Conservation (phyloP, 2,113 vertebrate species). For the Vimba vimba region DNA sequence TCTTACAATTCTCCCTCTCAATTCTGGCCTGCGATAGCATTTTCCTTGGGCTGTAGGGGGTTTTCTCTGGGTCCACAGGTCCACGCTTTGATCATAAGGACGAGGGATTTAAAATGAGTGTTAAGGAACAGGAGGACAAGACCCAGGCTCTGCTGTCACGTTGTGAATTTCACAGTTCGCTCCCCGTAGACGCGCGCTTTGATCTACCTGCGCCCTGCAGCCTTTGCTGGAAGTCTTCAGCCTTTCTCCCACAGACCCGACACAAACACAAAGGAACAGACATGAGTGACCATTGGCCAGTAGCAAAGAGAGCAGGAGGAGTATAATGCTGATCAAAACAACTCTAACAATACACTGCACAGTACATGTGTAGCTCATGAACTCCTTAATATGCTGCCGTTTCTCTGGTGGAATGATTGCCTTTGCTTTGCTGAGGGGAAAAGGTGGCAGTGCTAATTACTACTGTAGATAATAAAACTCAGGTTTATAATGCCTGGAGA, state of each 20-base stretch:
- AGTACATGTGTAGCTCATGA: neutral
- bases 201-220: constrained; percentile 51
- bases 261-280: constrained; percentile 24
- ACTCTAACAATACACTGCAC: neutral
- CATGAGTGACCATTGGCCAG: constrained; percentile 19
- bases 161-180: constrained; percentile 49
- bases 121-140: constrained; percentile 57
- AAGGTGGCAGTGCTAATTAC: neutral
- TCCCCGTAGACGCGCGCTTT: constrained; percentile 48
- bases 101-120: constrained; percentile 29
- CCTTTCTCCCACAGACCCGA: constrained; percentile 8
- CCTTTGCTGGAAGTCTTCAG: constrained; percentile 39
- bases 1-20: constrained; percentile 11
- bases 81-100: constrained; percentile 52
- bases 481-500: neutral
- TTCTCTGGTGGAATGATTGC: constrained; percentile 6
- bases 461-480: neutral
- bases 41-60: neutral
- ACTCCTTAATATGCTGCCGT: neutral
- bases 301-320: neutral
- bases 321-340: neutral
- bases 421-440: neutral
- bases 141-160: constrained; percentile 53
- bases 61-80: constrained; percentile 15
- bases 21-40: neutral